Base-by-base conservation (phyloP, 2,797 vertebrate species). In the Mus minutoides region DNA sequence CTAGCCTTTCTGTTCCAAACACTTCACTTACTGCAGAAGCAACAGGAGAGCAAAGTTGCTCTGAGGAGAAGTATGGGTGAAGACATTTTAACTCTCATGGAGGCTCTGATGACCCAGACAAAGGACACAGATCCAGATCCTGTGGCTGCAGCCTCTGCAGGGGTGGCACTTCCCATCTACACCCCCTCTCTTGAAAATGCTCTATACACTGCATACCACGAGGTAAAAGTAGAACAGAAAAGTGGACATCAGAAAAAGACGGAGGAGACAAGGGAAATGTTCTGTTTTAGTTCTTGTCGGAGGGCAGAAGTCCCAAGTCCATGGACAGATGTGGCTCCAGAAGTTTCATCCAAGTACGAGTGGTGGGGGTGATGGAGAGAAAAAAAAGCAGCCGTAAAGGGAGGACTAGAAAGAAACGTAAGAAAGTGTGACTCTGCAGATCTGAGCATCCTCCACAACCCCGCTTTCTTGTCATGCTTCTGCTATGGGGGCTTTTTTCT, bases 1-100 rank as follows among this genome's bases (percentile, higher is more conserved):
- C 56, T 92, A 34, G 37, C 96, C 56, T 94, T 62, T 43, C 78
- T 83, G 31, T n/a, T 94, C n/a, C 75, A 77, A 95, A 91, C 31
- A 12, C 14, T 90, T 58, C 12, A 31, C 67, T 40, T 52, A 77
- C 89, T 82, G 29, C 58, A 29, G 22, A 78, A 95, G 73, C 3
- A 0, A 82, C 95, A 91, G n/a, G 56, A 88, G 46, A 90, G 24
- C 37, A 87, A 93, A 88, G 49, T 26, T 71, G 11, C 37, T 92
- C 13, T 7, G 12, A 52, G 40, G 37, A 67, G 40, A 88, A 96
- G 86, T 73, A 67, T 91, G 92, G 62, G 91, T 16, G 86, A 95
- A 60, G 56, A 95, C 37, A 60, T 76, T 54, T 62, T 62, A 69
- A 14, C 46, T 90, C 46, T 40, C 10, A 16, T 6, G 78, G 75